Evolutionary conservation across 2,113 vertebrate genomes (phyloP).

Genomic region (Callithrix jacchus): DNA sequence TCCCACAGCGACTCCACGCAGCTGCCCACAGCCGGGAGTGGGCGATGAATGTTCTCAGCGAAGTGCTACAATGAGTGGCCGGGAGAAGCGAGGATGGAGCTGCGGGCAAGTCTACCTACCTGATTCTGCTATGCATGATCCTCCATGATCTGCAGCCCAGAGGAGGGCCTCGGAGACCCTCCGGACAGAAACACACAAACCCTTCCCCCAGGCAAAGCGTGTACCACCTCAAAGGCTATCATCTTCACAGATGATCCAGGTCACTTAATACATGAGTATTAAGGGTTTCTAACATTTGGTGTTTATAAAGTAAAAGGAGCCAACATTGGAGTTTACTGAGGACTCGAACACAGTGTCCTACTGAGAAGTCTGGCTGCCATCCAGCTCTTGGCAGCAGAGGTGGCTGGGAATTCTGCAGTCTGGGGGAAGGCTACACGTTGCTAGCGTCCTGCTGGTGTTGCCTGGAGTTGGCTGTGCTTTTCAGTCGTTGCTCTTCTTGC

Average conservation of each 20-base stretch:
- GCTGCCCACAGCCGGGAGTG: neutral
- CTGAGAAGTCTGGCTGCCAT: neutral
- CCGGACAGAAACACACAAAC: neutral
- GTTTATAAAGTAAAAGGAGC: neutral
- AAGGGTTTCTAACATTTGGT: neutral
- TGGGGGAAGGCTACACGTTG: rapidly evolving
- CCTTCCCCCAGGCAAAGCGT: neutral
- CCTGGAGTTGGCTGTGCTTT: neutral
- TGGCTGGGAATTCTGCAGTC: neutral
- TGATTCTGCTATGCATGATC: neutral
- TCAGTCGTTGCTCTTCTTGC: neutral
- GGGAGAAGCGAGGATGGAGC: rapidly evolving
- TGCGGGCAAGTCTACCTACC: neutral
- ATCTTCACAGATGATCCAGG: neutral
- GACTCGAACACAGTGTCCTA: neutral
- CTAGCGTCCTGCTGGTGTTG: rapidly evolving
- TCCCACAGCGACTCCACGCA: neutral
- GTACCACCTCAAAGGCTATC: neutral
- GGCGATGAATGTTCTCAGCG: neutral
- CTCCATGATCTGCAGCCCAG: neutral
- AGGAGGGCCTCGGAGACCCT: neutral
- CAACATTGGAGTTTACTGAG: neutral
- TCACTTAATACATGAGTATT: neutral
- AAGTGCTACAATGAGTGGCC: rapidly evolving
- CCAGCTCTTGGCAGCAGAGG: neutral